These are phyloP conservation scores for Matsumurasca onukii DNA, from an alignment of 1,140 invertebrate genomes.

Conservation along the genomic window DNA sequence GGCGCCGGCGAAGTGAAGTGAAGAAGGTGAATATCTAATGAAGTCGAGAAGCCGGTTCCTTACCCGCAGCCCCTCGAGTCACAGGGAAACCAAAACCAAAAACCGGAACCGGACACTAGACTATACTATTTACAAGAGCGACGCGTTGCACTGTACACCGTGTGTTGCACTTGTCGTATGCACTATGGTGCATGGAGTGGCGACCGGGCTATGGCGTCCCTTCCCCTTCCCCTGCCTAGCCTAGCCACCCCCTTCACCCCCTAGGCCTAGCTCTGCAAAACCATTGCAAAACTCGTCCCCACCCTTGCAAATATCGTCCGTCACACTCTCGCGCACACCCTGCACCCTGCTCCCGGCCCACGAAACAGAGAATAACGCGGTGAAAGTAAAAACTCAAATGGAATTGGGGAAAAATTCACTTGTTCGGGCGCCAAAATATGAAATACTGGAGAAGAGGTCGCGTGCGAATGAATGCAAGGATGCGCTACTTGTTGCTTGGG, in stretches of 20 bases:
- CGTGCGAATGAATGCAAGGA: neutral
- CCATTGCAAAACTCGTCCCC: slow-evolving; percentile 34
- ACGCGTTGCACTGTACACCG: neutral
- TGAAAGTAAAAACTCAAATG: neutral
- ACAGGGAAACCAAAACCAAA: no score
- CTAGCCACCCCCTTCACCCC: neutral
- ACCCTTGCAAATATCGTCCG: slow-evolving; percentile 32
- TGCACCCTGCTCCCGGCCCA: slow-evolving; percentile 20
- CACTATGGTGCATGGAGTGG: slow-evolving; percentile 34
- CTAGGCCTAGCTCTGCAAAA: slow-evolving; percentile 33
- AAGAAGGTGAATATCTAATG: slow-evolving; percentile 14
- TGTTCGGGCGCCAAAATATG: neutral
- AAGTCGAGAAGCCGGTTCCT: neutral
- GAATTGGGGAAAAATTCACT: neutral
- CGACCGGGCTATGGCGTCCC: slow-evolving; percentile 30
- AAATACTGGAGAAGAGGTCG: neutral
- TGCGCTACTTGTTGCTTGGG: neutral
- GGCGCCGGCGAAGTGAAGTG: neutral
- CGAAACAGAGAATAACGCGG: slow-evolving; percentile 4
- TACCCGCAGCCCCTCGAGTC: neutral
- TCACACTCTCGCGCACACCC: slow-evolving; percentile 27
- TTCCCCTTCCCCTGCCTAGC: slow-evolving; percentile 16
- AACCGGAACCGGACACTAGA: neutral
- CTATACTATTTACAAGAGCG: slow-evolving; percentile 14
- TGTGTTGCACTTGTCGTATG: slow-evolving; percentile 25